Evolutionary conservation across 1,140 invertebrate genomes (phyloP), one percentile per base, ranked within the genome.

Genomic region (Polypedilum vanderplanki): DNA sequence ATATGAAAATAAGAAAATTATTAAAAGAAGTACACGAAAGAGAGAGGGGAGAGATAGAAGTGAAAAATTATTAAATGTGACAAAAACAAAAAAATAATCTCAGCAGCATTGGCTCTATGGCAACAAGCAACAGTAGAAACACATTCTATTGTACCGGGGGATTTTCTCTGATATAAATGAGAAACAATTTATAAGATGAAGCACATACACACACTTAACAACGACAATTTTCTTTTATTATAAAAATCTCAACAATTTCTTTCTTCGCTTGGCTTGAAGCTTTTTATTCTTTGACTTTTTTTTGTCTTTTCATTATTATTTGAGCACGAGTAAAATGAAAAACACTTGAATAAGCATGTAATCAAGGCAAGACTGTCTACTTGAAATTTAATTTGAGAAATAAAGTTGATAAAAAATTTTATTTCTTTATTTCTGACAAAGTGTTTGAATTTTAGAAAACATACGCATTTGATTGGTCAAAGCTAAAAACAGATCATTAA

Each of bases 11-110:
- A 70, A 18, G 20, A 70, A 70, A 70, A 70, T 9, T 10, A 70
- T 22, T 5, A 70, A 70, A 70, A 70, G 9, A 10, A 70, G 65
- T 10, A 9, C 3, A 17, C 65, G 18, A 18, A 57, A 12, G 7
- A 4, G 46, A 46, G 46, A 57, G 46, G 7, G 12, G 46, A 46
- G 46, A 57, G 12, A 18, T 5, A 20, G 18, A 70, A 70, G 20
- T 70, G 65, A 70, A 70, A 70, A 70, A 70, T 70, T 70, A 70
- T 70, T 20, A 70, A 70, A 70, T 57, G n/a, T 70, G 65, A 70
- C 65, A 70, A 70, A 70, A 70, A 70, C 65, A 70, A 70, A 70
- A 67, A 67, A 20, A 70, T 70, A 70, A 70, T 70, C 17, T 20
- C 20, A 70, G 20, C 65, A 70, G n/a, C n/a, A n/a, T n/a, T 7